Base-by-base conservation (phyloP, 2,113 vertebrate species). In the Heterotilapia buettikoferi region DNA sequence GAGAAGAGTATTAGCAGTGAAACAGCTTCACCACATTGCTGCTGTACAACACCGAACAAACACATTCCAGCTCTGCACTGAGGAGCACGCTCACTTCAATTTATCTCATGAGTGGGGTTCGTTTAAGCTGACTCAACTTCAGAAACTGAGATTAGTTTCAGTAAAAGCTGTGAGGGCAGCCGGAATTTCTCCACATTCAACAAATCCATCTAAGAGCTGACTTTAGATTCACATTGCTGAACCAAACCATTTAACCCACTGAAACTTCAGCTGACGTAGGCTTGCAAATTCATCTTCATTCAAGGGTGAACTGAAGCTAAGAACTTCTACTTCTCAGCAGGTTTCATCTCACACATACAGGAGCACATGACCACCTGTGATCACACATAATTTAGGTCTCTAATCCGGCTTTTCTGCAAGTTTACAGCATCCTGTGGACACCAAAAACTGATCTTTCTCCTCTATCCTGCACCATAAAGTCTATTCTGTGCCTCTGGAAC, bases 1-100 rank as follows among this genome's bases (percentile, higher is more conserved):
- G 50, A 91, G 53, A 87, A 85, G 2, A 86, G 80, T 1, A 18
- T 92, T 90, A 93, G 83, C 79, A 87, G 50, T 3, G 21, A 66
- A 79, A 81, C 76, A 80, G 84, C 73, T 73, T 33, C 21, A 53
- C 76, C 33, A 56, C 73, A 82, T 86, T 88, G 9, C 76, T 3
- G 87, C 84, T 57, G 24, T 38, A 73, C 50, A 90, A 82, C 90
- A 73, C 36, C 52, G 66, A 85, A 68, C 59, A 86, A 63, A 85
- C 14, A 24, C n/a, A 11, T 18, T 52, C 1, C 6, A 11, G 82
- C 29, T 89, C 61, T 8, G 57, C 53, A 6, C 54, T 29, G 81
- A 80, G 6, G 21, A 82, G 71, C 50, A 2, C 3, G 3, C 38
- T 87, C 81, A 36, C 3, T 76, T 78, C 63, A 78, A 19, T 88